A percentile compares a stretch with the other conserved stretches of the same genome.
Conservation (phyloP, 2,113 vertebrate species). For the Leucosticte australis region DNA sequence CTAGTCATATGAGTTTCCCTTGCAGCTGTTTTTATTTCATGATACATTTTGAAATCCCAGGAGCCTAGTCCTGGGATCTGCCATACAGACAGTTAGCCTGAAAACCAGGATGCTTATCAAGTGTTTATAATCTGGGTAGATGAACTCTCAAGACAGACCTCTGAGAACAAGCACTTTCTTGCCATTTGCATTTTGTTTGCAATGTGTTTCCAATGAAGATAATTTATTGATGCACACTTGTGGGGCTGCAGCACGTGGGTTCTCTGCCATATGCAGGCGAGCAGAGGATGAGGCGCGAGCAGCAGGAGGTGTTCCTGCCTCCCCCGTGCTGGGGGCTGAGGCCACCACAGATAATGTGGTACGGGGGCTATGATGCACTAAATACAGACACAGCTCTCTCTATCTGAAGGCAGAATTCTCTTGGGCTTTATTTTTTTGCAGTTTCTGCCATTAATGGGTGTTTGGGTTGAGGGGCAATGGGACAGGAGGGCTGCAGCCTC, state of each 20-base stretch:
- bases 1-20: slow-evolving; percentile 63
- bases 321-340: not conserved
- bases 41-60: slow-evolving; percentile 51
- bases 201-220: slow-evolving; percentile 58
- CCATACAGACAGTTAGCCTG: slow-evolving; percentile 39
- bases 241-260: not conserved
- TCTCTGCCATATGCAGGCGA: not conserved
- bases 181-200: slow-evolving; percentile 27
- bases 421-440: not conserved
- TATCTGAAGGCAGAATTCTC: not conserved
- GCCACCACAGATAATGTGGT: not conserved
- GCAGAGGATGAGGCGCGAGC: not conserved
- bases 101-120: slow-evolving; percentile 37
- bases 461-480: not conserved
- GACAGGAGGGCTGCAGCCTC: not conserved
- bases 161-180: slow-evolving; percentile 30
- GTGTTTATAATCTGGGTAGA: slow-evolving; percentile 46
- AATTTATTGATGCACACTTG: slow-evolving; percentile 21
- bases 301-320: not conserved
- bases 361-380: not conserved
- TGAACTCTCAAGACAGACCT: slow-evolving; percentile 26
- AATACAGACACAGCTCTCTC: not conserved
- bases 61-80: slow-evolving; percentile 62
- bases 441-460: not conserved
- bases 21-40: slow-evolving; percentile 80